Evolutionary conservation across 2,888 invertebrate species (phyloP).

Genomic region (Mesorhabditis sp.): DNA sequence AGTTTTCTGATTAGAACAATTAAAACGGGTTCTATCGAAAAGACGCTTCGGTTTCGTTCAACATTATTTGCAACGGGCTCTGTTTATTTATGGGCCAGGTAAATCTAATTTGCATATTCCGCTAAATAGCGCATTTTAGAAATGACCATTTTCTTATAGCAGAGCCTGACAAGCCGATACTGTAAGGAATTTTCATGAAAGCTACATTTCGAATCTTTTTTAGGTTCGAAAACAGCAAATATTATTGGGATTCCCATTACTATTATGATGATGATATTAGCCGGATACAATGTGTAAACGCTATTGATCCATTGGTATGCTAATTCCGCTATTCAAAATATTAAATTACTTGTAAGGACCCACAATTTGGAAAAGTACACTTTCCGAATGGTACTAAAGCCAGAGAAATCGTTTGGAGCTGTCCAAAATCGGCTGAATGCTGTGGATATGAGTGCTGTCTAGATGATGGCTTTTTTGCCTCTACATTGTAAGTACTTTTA

Average conservation of each 20-base stretch:
- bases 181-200: neutral
- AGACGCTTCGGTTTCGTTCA: neutral
- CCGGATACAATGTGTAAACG: neutral
- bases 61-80: neutral
- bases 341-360: neutral
- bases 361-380: conserved; percentile 1
- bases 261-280: neutral
- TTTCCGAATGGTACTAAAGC: neutral
- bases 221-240: conserved; percentile 1
- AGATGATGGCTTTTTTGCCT: neutral
- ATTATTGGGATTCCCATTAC: neutral
- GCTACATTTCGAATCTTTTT: neutral
- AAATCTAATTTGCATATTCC: neutral
- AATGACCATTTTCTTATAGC: neutral
- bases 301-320: neutral
- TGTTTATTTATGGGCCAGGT: neutral
- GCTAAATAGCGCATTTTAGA: neutral
- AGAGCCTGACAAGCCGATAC: neutral
- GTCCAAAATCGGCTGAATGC: neutral
- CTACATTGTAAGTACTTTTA: neutral
- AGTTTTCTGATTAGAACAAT: neutral
- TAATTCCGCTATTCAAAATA: neutral
- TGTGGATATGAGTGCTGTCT: conserved; percentile 1
- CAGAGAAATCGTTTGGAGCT: neutral
- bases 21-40: neutral